Conservation (phyloP, 1,140 invertebrate species). For the Drosophila rhopaloa region DNA sequence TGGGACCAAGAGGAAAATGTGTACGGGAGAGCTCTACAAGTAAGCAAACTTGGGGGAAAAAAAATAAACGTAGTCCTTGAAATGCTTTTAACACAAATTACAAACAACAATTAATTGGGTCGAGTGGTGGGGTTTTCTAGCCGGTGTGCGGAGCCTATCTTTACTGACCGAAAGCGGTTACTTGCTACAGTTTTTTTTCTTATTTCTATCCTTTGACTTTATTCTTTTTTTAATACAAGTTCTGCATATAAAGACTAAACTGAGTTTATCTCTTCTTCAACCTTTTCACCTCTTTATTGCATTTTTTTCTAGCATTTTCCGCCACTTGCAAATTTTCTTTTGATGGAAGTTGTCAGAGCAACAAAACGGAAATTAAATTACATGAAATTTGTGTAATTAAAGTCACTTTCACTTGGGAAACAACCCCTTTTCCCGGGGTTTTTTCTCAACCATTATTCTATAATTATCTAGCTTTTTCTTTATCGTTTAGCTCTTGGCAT, state of each 20-base stretch:
- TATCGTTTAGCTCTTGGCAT: slow-evolving; percentile 4
- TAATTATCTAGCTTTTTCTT: slow-evolving; percentile 9
- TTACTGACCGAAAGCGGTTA: slow-evolving; percentile 16
- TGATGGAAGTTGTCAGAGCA: slow-evolving; percentile 53
- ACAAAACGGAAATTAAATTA: slow-evolving; percentile 54
- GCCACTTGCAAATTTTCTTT: slow-evolving; percentile 15
- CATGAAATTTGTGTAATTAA: slow-evolving; percentile 48
- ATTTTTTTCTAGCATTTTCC: not conserved
- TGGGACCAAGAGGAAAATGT: slow-evolving; percentile 16
- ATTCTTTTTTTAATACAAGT: slow-evolving; percentile 7
- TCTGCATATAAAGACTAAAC: slow-evolving; percentile 14
- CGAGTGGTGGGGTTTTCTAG: slow-evolving; percentile 12
- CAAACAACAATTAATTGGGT: slow-evolving; percentile 57
- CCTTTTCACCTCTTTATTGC: not conserved
- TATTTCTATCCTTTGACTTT: not conserved
- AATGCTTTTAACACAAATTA: slow-evolving; percentile 70
- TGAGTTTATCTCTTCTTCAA: not conserved
- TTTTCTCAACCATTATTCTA: slow-evolving; percentile 5
- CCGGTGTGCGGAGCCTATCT: slow-evolving; percentile 1
- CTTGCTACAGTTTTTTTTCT: not conserved
- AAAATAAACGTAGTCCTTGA: slow-evolving; percentile 55
- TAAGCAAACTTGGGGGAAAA: slow-evolving; percentile 17
- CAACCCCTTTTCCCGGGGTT: not conserved
- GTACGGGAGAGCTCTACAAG: slow-evolving; percentile 3
- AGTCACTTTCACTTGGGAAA: slow-evolving; percentile 42